These are phyloP conservation scores for Marmota flaviventris DNA, from an alignment of 2,113 vertebrate species.

Conservation along the genomic window DNA sequence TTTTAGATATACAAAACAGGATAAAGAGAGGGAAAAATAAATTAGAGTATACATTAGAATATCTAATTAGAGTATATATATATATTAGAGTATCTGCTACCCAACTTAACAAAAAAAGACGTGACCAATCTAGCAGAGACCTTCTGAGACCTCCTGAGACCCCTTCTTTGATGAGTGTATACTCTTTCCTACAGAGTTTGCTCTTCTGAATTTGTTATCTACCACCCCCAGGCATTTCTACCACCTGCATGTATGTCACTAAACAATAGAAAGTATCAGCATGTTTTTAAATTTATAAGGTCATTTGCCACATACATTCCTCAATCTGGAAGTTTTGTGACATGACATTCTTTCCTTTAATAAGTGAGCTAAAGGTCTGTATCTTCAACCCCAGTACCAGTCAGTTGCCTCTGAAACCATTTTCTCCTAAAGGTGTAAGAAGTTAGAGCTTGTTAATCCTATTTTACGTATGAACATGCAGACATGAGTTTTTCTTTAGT, in stretches of 20 bases:
- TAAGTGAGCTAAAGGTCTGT: neutral
- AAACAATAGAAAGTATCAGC: neutral
- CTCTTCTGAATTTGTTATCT: neutral
- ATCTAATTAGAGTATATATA: no score
- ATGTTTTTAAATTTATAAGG: neutral
- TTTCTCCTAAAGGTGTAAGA: neutral
- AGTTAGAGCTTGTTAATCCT: neutral
- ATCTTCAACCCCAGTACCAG: neutral
- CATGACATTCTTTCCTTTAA: neutral
- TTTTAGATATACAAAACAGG: neutral
- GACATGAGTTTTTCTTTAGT: neutral
- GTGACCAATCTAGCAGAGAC: no score
- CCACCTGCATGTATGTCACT: neutral
- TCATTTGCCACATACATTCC: neutral
- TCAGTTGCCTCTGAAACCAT: neutral
- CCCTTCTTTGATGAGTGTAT: accelerated
- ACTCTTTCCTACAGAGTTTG: neutral
- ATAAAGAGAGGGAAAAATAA: neutral
- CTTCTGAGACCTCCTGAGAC: neutral
- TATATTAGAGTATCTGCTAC: neutral
- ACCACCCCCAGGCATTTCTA: neutral
- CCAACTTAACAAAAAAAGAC: neutral
- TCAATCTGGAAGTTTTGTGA: neutral
- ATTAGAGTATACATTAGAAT: no score
- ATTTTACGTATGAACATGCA: neutral